Evolutionary conservation across 2,797 vertebrate genomes (phyloP).

Genomic region (Lepidocolaptes lacrymiger): DNA sequence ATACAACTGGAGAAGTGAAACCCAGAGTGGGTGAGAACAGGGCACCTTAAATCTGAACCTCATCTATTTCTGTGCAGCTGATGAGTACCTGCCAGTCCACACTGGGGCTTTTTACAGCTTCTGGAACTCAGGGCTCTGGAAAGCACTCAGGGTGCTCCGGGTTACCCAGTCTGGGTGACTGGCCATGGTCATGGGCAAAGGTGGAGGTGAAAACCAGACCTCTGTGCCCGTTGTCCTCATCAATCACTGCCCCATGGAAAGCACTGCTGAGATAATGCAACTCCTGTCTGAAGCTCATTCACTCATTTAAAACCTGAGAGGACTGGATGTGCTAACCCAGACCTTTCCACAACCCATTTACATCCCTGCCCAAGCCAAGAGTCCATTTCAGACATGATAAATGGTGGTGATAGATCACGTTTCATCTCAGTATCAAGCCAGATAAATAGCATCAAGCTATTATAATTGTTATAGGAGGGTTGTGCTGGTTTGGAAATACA

Average conservation of each 20-base stretch:
- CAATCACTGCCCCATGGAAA: neutral
- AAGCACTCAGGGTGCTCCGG: fast-evolving
- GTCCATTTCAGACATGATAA: neutral
- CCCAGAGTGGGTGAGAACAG: neutral
- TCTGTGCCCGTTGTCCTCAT: neutral
- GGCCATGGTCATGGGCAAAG: neutral
- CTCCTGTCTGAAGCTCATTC: neutral
- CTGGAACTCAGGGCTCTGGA: neutral
- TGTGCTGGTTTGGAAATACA: neutral
- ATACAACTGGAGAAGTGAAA: neutral
- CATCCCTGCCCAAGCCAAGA: neutral
- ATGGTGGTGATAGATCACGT: neutral
- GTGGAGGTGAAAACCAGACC: neutral
- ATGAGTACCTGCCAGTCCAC: neutral
- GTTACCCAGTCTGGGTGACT: fast-evolving
- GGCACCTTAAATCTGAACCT: neutral
- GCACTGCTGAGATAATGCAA: neutral
- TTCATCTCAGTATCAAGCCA: neutral
- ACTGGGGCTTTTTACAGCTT: fast-evolving
- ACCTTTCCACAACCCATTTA: neutral
- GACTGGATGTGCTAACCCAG: neutral
- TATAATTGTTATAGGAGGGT: neutral
- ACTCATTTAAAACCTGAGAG: neutral
- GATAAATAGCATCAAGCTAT: neutral
- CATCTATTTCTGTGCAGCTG: neutral